Conservation (phyloP, 92 coral and sea anemone species). For the Porites rus region DNA sequence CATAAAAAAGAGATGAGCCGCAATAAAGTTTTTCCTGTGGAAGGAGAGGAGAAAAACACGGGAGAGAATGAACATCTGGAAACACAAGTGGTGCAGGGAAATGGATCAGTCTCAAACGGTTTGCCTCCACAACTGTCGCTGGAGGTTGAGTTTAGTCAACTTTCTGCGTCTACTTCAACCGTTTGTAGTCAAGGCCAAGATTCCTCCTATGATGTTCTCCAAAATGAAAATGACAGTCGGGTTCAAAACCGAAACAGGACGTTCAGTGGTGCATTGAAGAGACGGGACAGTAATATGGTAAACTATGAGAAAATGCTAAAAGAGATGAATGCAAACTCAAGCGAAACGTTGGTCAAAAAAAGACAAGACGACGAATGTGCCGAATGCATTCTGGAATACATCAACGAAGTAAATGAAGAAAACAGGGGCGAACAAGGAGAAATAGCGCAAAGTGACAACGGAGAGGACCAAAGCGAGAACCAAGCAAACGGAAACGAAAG, state of each 20-base stretch:
- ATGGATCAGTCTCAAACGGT: neutral
- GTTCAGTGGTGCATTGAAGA: neutral
- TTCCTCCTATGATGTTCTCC: neutral
- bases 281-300: slow-evolving; percentile 29
- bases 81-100: neutral
- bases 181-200: neutral
- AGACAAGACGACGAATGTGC: slow-evolving; percentile 10
- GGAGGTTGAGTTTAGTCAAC: slow-evolving; percentile 26
- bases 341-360: slow-evolving; percentile 5
- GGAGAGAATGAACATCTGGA: neutral
- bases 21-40: slow-evolving; percentile 25
- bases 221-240: slow-evolving; percentile 4
- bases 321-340: neutral
- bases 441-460: neutral
- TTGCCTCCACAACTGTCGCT: neutral
- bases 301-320: slow-evolving; percentile 34
- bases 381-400: slow-evolving; percentile 29
- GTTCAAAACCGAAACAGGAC: neutral
- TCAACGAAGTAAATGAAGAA: neutral
- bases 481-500: neutral
- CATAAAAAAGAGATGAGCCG: slow-evolving; percentile 22
- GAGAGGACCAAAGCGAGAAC: neutral
- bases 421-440: neutral
- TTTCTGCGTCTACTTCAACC: neutral
- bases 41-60: neutral